These are phyloP conservation scores for Nemurella pictetii DNA, from an alignment of 2,888 invertebrate genomes.

Conservation along the genomic window DNA sequence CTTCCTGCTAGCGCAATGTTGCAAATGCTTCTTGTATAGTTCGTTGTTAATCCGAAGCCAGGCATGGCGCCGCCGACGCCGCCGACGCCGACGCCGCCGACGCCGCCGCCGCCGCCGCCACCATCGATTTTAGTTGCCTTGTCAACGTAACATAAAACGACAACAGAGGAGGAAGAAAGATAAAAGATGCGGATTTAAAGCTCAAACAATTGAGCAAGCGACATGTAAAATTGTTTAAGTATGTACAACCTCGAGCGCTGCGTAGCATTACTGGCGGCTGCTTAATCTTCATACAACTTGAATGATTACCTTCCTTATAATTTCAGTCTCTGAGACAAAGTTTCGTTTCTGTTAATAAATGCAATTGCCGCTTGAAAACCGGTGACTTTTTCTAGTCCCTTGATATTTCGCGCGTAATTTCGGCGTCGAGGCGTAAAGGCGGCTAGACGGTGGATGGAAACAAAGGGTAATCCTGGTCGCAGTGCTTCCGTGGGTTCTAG, in stretches of 20 bases:
- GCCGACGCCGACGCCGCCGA: no score
- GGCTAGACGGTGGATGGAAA: background rate
- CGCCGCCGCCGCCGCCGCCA: constrained; percentile 12
- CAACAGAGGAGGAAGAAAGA: constrained; percentile 22
- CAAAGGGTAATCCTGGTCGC: background rate
- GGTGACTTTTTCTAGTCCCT: no score
- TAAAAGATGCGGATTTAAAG: constrained; percentile 4
- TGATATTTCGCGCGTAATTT: no score
- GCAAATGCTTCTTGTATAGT: background rate
- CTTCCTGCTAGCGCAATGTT: background rate
- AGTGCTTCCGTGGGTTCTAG: background rate
- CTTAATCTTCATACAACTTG: no score
- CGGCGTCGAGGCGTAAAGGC: no score
- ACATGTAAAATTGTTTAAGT: background rate
- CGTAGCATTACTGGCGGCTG: background rate
- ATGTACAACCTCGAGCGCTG: background rate
- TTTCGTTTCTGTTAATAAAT: no score
- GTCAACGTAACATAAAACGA: constrained; percentile 13
- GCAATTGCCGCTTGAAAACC: no score
- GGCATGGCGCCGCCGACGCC: constrained; percentile 13
- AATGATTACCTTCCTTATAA: no score
- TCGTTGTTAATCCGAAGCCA: background rate
- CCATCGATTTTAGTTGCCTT: constrained; percentile 8
- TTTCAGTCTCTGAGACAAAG: no score
- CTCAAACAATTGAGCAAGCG: background rate